A percentile compares a stretch with the other conserved stretches of the same genome.
Evolutionary conservation across 1,140 invertebrate genomes (phyloP).

Genomic region (Tigriopus japonicus): DNA sequence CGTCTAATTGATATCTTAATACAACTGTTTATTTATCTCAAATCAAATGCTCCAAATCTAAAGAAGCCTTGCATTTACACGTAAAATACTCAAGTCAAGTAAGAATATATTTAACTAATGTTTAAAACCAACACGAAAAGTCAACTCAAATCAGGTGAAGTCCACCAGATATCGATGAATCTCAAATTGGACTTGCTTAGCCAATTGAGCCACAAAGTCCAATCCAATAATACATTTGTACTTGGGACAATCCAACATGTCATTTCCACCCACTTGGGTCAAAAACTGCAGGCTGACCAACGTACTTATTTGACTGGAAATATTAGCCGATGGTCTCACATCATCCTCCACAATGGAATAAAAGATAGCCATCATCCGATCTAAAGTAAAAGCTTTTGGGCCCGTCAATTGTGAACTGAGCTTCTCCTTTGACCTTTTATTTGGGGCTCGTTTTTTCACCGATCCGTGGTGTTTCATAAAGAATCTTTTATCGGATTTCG

Average conservation of each 20-base stretch:
- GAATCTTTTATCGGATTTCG: conserved; percentile 57
- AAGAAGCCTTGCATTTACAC: too few species aligned
- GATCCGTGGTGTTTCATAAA: conserved; percentile 43
- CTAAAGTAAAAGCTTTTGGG: conserved; percentile 58
- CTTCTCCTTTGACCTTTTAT: background rate
- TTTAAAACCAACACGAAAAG: too few species aligned
- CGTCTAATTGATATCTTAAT: too few species aligned
- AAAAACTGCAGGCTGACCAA: conserved; percentile 28
- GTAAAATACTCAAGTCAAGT: too few species aligned
- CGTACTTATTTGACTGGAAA: conserved; percentile 43
- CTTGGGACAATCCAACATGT: conserved; percentile 27
- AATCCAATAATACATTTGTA: conserved; percentile 29
- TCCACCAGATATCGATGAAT: conserved; percentile 26
- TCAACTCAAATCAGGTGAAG: conserved; percentile 17
- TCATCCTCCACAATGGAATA: conserved; percentile 68
- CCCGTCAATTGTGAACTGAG: conserved; percentile 36
- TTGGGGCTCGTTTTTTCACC: background rate
- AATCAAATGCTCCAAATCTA: too few species aligned
- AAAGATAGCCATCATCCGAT: conserved; percentile 71
- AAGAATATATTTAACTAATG: too few species aligned
- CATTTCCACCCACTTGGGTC: conserved; percentile 24
- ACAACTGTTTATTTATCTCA: too few species aligned
- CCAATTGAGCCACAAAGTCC: conserved; percentile 26
- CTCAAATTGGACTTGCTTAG: conserved; percentile 21
- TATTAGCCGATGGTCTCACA: conserved; percentile 58